Conservation (phyloP, 2,888 invertebrate species). For the Pristionchus exspectatus region DNA sequence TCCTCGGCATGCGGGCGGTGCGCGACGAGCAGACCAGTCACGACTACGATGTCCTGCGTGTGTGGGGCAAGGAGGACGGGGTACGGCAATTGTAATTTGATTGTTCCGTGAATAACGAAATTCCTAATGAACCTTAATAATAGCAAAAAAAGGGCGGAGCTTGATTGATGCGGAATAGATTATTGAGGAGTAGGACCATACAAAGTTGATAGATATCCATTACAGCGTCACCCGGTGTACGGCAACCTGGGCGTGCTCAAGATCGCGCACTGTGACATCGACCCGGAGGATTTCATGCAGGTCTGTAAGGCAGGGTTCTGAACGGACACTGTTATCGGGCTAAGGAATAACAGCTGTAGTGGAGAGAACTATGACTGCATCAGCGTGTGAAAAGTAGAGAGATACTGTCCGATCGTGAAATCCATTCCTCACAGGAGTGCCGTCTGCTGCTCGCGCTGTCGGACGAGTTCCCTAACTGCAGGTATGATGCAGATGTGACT, state of each 20-base stretch:
- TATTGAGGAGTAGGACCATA: too few species aligned
- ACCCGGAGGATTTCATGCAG: conserved; percentile 32
- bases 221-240: background rate
- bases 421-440: background rate
- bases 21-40: conserved; percentile 28
- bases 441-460: conserved; percentile 32
- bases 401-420: too few species aligned
- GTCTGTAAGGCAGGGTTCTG: background rate
- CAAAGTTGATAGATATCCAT: background rate
- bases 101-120: too few species aligned
- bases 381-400: too few species aligned
- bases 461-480: conserved; percentile 42
- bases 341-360: too few species aligned
- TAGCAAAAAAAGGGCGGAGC: too few species aligned
- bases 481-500: conserved; percentile 11
- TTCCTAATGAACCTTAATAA: too few species aligned
- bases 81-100: background rate
- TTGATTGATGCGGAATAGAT: too few species aligned
- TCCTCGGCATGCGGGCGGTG: conserved; percentile 29
- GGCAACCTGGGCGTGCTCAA: conserved; percentile 24
- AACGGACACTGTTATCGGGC: too few species aligned
- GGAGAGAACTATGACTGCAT: too few species aligned
- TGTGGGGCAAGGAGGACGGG: conserved; percentile 18
- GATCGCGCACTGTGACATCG: conserved; percentile 3
- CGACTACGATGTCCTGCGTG: conserved; percentile 31